A percentile compares a stretch with the other conserved stretches of the same genome.
These are phyloP conservation scores for Nomada flava DNA, from an alignment of 2,888 invertebrate species.

Conservation along the genomic window DNA sequence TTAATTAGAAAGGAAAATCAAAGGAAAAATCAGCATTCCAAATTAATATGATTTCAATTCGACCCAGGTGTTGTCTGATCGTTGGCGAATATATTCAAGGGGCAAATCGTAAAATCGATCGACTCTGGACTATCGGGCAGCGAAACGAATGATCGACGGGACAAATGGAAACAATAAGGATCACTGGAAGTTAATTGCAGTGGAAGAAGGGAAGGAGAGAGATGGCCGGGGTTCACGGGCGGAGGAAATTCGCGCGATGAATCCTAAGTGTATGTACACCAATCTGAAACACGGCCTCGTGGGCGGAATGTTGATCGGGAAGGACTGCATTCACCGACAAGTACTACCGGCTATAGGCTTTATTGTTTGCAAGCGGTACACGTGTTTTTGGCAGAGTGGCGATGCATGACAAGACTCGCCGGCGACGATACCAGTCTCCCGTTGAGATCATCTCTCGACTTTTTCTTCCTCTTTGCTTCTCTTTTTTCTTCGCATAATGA, in stretches of 20 bases:
- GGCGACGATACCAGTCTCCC: too few relatives aligned
- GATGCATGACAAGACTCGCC: neutral
- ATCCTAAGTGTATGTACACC: conserved; percentile 33
- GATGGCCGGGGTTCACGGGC: conserved; percentile 40
- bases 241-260: conserved; percentile 38
- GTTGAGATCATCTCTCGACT: neutral
- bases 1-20: too few relatives aligned
- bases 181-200: conserved; percentile 25
- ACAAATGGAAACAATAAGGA: neutral
- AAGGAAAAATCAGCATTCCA: too few relatives aligned
- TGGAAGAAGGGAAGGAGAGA: neutral
- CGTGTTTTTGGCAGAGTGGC: conserved; percentile 21
- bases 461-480: neutral
- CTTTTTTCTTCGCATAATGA: too few relatives aligned
- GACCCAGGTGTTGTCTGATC: too few relatives aligned
- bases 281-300: conserved; percentile 26
- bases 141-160: neutral
- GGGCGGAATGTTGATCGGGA: conserved; percentile 30
- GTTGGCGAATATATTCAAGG: neutral
- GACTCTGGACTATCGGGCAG: neutral
- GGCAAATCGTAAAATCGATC: neutral
- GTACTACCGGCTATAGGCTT: neutral
- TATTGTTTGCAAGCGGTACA: conserved; percentile 41
- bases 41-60: too few relatives aligned
- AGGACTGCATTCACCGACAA: neutral